A percentile compares a stretch with the other conserved stretches of the same genome.
These are phyloP conservation scores for Momotus momota DNA, from an alignment of 2,797 vertebrate genomes.

Conservation along the genomic window DNA sequence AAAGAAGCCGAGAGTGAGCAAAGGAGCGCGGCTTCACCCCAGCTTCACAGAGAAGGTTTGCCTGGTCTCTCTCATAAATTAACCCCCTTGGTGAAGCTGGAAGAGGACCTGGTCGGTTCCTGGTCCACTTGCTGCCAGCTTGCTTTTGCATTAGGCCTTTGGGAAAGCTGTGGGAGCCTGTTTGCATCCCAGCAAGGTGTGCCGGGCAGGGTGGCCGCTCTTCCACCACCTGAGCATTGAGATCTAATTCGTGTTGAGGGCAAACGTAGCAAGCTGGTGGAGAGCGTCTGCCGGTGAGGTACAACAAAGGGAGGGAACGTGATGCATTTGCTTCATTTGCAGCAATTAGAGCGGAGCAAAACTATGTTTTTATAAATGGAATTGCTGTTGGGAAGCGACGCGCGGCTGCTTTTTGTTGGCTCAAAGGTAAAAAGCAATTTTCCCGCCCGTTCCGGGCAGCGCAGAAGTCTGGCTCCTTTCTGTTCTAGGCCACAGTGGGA, in stretches of 20 bases:
- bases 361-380: neutral
- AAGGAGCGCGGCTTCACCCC: neutral
- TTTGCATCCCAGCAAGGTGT: neutral
- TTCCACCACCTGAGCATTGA: neutral
- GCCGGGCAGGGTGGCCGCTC: neutral
- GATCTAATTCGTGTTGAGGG: neutral
- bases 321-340: neutral
- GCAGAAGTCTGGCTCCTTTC: neutral
- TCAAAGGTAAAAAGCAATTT: neutral
- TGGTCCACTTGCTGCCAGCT: neutral
- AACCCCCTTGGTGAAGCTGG: neutral
- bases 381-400: neutral
- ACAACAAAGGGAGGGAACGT: neutral
- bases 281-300: neutral
- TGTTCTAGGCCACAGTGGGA: neutral
- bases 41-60: neutral
- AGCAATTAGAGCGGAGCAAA: slow-evolving; percentile 17
- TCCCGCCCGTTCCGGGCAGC: accelerated
- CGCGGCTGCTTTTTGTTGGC: neutral
- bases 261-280: neutral
- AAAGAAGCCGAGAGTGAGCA: neutral
- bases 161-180: neutral
- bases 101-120: accelerated
- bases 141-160: accelerated
- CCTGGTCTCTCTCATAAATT: too few relatives aligned